Evolutionary conservation across 2,113 vertebrate genomes (phyloP), one percentile per base, ranked within the genome.

Genomic region (Tor tambroides): DNA sequence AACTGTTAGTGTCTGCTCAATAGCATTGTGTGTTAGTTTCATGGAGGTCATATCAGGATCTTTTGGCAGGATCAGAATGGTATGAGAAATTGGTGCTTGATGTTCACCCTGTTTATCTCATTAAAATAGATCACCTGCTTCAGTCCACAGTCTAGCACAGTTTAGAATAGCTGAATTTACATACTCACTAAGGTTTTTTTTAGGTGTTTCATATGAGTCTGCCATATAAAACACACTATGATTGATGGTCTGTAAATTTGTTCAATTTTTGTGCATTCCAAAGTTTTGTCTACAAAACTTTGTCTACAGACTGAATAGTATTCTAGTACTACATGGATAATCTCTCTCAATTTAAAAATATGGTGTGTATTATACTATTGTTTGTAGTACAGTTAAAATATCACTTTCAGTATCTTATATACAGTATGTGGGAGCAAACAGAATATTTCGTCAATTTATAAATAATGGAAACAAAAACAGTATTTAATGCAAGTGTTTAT

Each of bases 401-500:
- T 30, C 15, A 69, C 28, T 19, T 17, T 67, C 6, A 19, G 7
- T 69, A 35, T 69, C 30, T 19, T 61, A n/a, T 61, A 61, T 67
- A 28, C 26, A 65, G 63, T 76, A 26, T 49, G 6, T 51, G 2
- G 26, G 26, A 51, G 12, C 43, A 26, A 77, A 28, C 2, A 35
- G 4, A 21, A 71, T 21, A 35, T 35, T 21, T 7, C 1, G 9
- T 23, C 17, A 78, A 17, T 54, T 23, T 26, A 51, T 80, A 12
- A 80, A 35, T 38, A 59, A 80, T 38, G 10, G 15, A 80, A 56
- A 59, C 32, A 41, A 10, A 80, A 63, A 38, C 78, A 80, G 19
- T 59, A 87, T 92, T 93, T 92, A 51, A 87, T 93, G 89, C 83
- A 91, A 91, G 90, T 80, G 91, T 94, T 92, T 92, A 94, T 92